Evolutionary conservation across 2,113 vertebrate species (phyloP).

Genomic region (Desmodus rotundus): DNA sequence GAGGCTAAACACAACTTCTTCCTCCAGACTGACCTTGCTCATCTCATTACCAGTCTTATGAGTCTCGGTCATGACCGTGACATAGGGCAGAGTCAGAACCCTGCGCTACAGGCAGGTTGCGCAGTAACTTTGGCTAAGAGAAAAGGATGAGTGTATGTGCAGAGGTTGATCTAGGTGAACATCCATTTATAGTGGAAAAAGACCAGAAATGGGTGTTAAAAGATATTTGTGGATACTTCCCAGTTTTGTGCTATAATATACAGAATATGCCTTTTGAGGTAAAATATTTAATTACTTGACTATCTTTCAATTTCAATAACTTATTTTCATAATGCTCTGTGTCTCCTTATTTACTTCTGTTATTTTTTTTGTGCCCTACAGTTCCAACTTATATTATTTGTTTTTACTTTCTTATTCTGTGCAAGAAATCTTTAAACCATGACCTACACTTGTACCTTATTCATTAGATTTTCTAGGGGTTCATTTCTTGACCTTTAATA

Average conservation of each 20-base stretch:
- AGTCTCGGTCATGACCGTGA: background rate
- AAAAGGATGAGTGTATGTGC: background rate
- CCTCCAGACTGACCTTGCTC: background rate
- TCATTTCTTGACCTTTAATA: background rate
- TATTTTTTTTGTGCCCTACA: background rate
- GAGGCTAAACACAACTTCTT: background rate
- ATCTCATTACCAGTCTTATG: background rate
- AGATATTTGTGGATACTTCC: background rate
- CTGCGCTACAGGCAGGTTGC: background rate
- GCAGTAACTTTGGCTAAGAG: background rate
- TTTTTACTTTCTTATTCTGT: background rate
- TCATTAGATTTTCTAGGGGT: constrained; percentile 12
- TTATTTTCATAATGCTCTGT: background rate
- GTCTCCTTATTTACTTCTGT: background rate
- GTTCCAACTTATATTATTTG: background rate
- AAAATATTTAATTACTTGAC: background rate
- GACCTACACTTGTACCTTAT: background rate
- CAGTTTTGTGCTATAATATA: background rate
- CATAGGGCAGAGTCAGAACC: background rate
- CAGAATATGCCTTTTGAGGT: background rate
- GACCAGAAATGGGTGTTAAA: background rate
- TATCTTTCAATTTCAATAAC: background rate
- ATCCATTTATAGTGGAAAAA: background rate
- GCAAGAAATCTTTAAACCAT: background rate
- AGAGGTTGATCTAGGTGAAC: background rate